These are phyloP conservation scores for Sebastes vulpes DNA, from an alignment of 2,797 vertebrate genomes.

Conservation along the genomic window DNA sequence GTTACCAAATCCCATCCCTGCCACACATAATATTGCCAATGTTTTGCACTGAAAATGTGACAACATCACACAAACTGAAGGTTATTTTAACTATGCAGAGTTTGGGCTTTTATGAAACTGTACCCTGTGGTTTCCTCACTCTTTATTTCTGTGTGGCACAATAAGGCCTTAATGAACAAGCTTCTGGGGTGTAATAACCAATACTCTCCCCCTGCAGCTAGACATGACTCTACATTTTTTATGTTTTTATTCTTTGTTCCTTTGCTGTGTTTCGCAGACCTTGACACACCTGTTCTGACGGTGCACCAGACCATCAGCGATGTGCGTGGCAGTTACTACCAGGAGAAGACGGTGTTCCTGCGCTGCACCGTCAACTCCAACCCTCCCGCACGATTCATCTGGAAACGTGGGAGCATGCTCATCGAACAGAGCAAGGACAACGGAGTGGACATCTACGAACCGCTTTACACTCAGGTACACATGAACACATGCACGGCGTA, in stretches of 20 bases:
- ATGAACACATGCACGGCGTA: neutral
- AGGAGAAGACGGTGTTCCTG: conserved; percentile 98
- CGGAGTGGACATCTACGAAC: conserved; percentile 98
- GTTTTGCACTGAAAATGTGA: neutral
- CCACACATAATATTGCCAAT: conserved; percentile 2
- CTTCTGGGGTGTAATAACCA: neutral
- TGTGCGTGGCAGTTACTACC: conserved; percentile 96
- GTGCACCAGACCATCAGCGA: conserved; percentile 98
- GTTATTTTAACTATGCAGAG: neutral
- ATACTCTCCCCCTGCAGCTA: neutral
- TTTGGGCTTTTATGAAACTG: neutral
- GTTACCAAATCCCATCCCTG: conserved; percentile 31
- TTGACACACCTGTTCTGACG: conserved; percentile 94
- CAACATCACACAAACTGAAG: neutral
- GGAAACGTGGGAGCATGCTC: conserved; percentile 90
- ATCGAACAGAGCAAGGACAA: conserved; percentile 97
- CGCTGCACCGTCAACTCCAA: conserved; percentile 98
- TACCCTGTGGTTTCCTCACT: neutral
- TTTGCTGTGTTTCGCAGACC: conserved; percentile 84
- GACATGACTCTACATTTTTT: neutral
- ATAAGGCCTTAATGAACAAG: neutral
- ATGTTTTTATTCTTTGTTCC: neutral
- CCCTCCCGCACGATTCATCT: conserved; percentile 97
- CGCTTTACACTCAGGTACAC: conserved; percentile 95
- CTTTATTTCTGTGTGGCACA: neutral